Conservation (phyloP, 1,140 invertebrate species). For the Laupala kohalensis region DNA sequence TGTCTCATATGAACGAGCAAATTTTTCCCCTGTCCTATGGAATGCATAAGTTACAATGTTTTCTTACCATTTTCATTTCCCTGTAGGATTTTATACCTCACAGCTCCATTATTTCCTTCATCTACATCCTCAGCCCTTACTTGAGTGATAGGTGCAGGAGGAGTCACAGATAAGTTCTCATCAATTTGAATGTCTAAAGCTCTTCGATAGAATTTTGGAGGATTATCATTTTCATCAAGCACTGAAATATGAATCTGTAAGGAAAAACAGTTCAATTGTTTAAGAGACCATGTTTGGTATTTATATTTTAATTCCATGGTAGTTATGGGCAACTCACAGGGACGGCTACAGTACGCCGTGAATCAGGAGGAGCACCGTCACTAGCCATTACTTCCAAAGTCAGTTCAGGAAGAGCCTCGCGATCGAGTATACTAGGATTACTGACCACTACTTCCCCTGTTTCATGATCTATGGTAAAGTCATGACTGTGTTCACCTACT, state of each 20-base stretch:
- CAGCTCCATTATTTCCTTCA: slow-evolving; percentile 55
- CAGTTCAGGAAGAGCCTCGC: slow-evolving; percentile 56
- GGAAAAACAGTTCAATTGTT: too few species aligned
- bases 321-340: slow-evolving; percentile 51
- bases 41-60: too few species aligned
- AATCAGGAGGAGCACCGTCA: slow-evolving; percentile 57
- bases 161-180: slow-evolving; percentile 66
- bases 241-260: slow-evolving; percentile 57
- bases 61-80: slow-evolving; percentile 54
- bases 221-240: slow-evolving; percentile 71
- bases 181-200: slow-evolving; percentile 40
- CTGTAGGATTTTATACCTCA: slow-evolving; percentile 56
- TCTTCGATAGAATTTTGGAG: slow-evolving; percentile 55
- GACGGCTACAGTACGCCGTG: slow-evolving; percentile 52
- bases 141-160: slow-evolving; percentile 63
- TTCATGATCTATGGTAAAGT: slow-evolving; percentile 55
- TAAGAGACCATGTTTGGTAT: too few species aligned
- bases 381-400: slow-evolving; percentile 63
- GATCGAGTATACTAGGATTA: slow-evolving; percentile 57
- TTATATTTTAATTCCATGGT: too few species aligned
- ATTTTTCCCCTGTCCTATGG: too few species aligned
- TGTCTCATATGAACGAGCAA: too few species aligned
- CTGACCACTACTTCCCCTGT: slow-evolving; percentile 68
- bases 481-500: slow-evolving; percentile 51
- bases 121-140: slow-evolving; percentile 65